These are phyloP conservation scores for Gopherus evgoodei DNA, from an alignment of 2,113 vertebrate species.

Conservation along the genomic window DNA sequence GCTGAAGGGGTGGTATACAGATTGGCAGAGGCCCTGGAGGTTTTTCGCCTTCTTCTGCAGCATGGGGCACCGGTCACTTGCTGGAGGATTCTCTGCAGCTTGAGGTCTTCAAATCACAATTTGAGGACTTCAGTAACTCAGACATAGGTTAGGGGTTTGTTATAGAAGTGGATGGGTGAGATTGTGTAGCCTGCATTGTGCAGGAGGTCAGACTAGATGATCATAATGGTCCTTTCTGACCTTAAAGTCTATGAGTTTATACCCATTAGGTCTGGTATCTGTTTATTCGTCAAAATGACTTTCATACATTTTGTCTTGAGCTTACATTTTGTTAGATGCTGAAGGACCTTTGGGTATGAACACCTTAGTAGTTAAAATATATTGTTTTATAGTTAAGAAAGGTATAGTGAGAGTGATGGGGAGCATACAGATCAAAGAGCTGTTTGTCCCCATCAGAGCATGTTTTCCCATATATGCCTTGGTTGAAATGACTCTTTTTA, in stretches of 20 bases:
- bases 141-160: too few species aligned
- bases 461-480: neutral
- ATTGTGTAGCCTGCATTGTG: too few species aligned
- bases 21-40: too few species aligned
- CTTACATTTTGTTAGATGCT: neutral
- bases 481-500: neutral
- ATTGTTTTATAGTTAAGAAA: neutral
- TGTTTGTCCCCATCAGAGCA: neutral
- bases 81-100: too few species aligned
- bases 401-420: neutral
- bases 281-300: neutral
- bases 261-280: neutral
- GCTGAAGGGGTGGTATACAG: neutral
- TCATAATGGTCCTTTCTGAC: too few species aligned
- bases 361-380: neutral
- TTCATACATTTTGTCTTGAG: neutral
- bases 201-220: too few species aligned
- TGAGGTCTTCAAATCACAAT: too few species aligned
- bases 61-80: too few species aligned
- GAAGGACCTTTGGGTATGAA: neutral
- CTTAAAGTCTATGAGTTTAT: too few species aligned
- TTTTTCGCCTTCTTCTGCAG: too few species aligned
- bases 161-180: too few species aligned
- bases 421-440: neutral
- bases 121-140: too few species aligned